These are phyloP conservation scores for Tragelaphus imberbis DNA, from an alignment of 2,113 vertebrate genomes.

Conservation along the genomic window DNA sequence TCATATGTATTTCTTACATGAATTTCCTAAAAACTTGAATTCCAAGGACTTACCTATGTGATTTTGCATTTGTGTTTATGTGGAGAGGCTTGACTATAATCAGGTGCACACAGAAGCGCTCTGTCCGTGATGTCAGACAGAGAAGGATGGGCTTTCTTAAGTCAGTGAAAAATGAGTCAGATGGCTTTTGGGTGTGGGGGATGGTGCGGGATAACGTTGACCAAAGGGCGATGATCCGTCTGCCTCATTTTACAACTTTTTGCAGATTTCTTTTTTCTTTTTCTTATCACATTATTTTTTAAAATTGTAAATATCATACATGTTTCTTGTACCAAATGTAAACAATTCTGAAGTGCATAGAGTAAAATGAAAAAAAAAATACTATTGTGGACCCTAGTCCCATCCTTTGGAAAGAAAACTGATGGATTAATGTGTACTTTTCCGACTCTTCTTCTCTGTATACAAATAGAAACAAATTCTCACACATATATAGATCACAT, in stretches of 20 bases:
- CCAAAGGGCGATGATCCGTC: background rate
- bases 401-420: background rate
- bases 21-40: background rate
- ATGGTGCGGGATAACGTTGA: background rate
- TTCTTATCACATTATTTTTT: background rate
- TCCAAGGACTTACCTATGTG: background rate
- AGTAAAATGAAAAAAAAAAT: background rate
- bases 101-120: background rate
- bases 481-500: background rate
- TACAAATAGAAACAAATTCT: background rate
- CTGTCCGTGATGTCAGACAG: background rate
- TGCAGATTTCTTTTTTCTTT: background rate
- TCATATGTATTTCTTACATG: background rate
- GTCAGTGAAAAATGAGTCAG: background rate
- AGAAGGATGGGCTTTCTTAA: background rate
- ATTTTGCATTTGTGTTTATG: background rate
- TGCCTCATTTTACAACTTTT: background rate
- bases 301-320: background rate
- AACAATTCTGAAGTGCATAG: background rate
- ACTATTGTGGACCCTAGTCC: background rate
- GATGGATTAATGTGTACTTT: background rate
- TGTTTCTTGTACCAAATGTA: background rate
- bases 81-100: background rate
- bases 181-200: background rate
- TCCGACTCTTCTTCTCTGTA: background rate